Percentiles rank a stretch among this genome's conserved stretches.
These are phyloP conservation scores for Pangasianodon gigas DNA, from an alignment of 2,113 vertebrate genomes.

Conservation along the genomic window DNA sequence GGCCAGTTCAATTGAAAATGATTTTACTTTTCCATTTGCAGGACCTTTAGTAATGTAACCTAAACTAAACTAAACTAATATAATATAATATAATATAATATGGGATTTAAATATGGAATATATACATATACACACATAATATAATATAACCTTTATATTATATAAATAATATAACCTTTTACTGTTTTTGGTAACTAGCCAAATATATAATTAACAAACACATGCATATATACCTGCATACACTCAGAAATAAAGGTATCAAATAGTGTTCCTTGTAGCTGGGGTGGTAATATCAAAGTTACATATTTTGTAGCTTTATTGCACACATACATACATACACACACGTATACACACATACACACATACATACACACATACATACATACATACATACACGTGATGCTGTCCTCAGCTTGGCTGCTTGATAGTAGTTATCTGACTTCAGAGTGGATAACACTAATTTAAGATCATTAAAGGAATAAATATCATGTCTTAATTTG, in stretches of 20 bases:
- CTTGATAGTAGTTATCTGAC: constrained; percentile 23
- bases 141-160: background rate
- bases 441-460: background rate
- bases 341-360: background rate
- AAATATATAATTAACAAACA: too few relatives aligned
- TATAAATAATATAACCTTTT: background rate
- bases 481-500: constrained; percentile 66
- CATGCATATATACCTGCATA: background rate
- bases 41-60: background rate
- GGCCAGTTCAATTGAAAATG: background rate
- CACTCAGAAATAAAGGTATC: background rate
- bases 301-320: background rate
- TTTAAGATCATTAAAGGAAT: constrained; percentile 21
- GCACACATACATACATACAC: background rate
- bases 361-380: background rate
- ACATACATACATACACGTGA: background rate
- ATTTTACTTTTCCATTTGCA: background rate
- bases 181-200: too few relatives aligned
- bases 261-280: background rate
- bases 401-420: background rate
- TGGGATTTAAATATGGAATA: too few relatives aligned
- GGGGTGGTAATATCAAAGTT: background rate
- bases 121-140: too few relatives aligned
- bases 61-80: background rate
- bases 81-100: background rate